Conservation (phyloP, 64 coral and sea anemone species). For the Catalaphyllia jardinei region DNA sequence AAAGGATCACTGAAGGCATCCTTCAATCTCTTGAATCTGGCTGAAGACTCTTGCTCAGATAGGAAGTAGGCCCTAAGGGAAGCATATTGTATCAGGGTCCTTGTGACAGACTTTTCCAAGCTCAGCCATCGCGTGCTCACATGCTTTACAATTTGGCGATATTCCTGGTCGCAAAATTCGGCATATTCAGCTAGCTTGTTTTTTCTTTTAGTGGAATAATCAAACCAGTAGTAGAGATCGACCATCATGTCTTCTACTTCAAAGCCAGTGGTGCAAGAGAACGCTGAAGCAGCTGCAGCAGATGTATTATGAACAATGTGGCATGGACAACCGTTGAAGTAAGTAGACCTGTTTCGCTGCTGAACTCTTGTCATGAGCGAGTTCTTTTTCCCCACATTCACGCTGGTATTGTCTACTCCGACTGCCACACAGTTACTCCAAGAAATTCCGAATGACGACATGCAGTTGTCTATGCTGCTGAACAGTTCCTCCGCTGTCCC, state of each 20-base stretch:
- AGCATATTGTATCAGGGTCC: background rate
- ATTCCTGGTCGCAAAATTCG: conserved; percentile 45
- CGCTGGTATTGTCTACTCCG: too few relatives aligned
- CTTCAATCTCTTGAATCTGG: background rate
- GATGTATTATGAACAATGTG: background rate
- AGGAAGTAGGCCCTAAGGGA: conserved; percentile 10
- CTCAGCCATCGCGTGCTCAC: background rate
- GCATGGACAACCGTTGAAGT: too few relatives aligned
- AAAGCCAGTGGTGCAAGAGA: conserved; percentile 3
- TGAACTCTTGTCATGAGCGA: too few relatives aligned
- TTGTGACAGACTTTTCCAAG: background rate
- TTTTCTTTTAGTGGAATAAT: conserved; percentile 30
- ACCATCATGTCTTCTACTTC: conserved; percentile 29
- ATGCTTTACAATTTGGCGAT: conserved; percentile 47
- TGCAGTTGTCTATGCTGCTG: too few relatives aligned
- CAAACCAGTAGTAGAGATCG: conserved; percentile 37
- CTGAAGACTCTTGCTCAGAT: background rate
- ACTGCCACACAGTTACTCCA: too few relatives aligned
- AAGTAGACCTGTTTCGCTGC: too few relatives aligned
- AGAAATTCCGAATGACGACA: too few relatives aligned
- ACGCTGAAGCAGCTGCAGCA: background rate
- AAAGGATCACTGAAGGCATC: conserved; percentile 18
- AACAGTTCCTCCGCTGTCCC: too few relatives aligned
- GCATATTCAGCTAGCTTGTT: conserved; percentile 32
- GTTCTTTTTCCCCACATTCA: too few relatives aligned